These are phyloP conservation scores for Orchesella cincta DNA, from an alignment of 1,140 invertebrate species.

Conservation along the genomic window DNA sequence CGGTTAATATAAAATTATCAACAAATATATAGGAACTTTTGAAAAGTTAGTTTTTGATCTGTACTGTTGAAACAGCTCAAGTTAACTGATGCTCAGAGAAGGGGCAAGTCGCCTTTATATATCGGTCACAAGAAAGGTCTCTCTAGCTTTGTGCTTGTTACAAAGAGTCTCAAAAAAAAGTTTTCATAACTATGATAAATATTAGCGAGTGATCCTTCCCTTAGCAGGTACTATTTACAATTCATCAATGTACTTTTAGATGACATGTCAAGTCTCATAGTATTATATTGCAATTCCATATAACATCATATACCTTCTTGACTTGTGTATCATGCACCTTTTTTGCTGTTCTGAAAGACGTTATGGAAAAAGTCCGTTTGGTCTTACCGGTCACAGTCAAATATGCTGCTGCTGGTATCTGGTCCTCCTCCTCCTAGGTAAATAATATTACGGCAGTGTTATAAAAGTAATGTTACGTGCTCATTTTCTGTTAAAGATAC, in stretches of 20 bases:
- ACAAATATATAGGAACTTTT: neutral
- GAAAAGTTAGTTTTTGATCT: neutral
- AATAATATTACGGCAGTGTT: too few species aligned
- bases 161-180: neutral
- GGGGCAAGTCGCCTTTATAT: neutral
- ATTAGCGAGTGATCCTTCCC: too few species aligned
- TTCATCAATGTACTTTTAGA: neutral
- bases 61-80: neutral
- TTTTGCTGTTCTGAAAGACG: too few species aligned
- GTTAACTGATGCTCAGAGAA: neutral
- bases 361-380: too few species aligned
- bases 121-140: neutral
- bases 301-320: neutral
- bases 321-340: too few species aligned
- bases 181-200: too few species aligned
- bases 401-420: too few species aligned
- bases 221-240: neutral
- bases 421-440: too few species aligned
- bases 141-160: neutral
- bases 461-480: too few species aligned
- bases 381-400: too few species aligned
- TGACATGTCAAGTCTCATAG: neutral
- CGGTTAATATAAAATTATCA: neutral
- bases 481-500: too few species aligned
- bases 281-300: neutral